A percentile compares a stretch with the other conserved stretches of the same genome.
Evolutionary conservation across 2,113 vertebrate species (phyloP).

Genomic region (Antidorcas marsupialis): DNA sequence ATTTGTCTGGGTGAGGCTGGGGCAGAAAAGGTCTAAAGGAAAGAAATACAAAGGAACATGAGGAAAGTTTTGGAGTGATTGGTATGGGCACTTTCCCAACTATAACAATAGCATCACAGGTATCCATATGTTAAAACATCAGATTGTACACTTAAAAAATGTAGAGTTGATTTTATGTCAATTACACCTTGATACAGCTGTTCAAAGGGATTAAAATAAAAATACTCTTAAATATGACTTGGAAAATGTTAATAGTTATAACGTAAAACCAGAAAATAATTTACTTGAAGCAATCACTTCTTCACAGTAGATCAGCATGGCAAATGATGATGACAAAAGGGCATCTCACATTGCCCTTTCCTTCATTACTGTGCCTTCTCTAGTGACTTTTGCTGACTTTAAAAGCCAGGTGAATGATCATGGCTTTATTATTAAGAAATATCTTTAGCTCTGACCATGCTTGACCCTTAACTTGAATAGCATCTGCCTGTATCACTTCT

Average conservation of each 20-base stretch:
- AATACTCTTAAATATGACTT: neutral
- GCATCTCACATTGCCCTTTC: neutral
- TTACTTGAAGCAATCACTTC: neutral
- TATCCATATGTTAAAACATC: neutral
- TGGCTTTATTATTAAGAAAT: neutral
- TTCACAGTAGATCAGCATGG: neutral
- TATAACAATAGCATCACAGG: neutral
- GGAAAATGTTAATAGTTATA: neutral
- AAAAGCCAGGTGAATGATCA: neutral
- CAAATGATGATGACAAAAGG: neutral
- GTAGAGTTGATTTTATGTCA: neutral
- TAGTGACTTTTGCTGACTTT: neutral
- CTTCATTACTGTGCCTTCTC: neutral
- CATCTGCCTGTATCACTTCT: neutral
- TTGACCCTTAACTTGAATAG: neutral
- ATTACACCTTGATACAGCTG: neutral
- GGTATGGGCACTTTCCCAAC: neutral
- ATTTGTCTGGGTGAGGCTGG: neutral
- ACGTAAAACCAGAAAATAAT: neutral
- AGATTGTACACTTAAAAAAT: neutral
- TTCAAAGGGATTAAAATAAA: neutral
- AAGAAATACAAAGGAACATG: neutral
- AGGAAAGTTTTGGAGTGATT: neutral
- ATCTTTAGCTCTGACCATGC: neutral
- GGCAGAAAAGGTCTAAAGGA: neutral